These are phyloP conservation scores for Leucoraja ocellata DNA, from an alignment of 2,797 vertebrate genomes.

Conservation along the genomic window DNA sequence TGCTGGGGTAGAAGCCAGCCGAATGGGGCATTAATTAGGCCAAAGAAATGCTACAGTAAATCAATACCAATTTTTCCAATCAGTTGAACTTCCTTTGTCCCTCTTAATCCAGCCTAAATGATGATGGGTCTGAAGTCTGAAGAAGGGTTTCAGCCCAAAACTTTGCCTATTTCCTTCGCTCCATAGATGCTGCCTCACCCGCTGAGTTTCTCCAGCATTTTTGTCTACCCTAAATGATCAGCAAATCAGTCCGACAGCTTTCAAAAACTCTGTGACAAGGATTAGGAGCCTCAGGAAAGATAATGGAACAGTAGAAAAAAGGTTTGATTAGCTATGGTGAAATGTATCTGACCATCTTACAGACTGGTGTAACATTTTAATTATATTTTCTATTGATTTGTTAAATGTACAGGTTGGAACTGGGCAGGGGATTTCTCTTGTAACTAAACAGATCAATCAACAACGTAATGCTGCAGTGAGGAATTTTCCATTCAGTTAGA, in stretches of 20 bases:
- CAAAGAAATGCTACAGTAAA: neutral
- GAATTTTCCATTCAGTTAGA: conserved; percentile 28
- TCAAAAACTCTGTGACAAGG: neutral
- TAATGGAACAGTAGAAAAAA: no score
- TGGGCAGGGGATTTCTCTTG: neutral
- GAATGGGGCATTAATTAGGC: neutral
- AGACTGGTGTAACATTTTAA: neutral
- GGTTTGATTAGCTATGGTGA: neutral
- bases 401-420: neutral
- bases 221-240: no score
- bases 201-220: no score
- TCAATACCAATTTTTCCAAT: neutral
- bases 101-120: neutral
- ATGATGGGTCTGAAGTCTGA: no score
- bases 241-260: neutral
- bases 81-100: neutral
- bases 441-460: neutral
- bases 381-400: neutral
- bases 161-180: no score
- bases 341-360: neutral
- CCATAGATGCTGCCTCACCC: no score
- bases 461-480: neutral
- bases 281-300: neutral
- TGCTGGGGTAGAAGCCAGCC: neutral
- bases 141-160: no score